Conservation (phyloP, 2,113 vertebrate genomes). For the Datnioides undecimradiatus region DNA sequence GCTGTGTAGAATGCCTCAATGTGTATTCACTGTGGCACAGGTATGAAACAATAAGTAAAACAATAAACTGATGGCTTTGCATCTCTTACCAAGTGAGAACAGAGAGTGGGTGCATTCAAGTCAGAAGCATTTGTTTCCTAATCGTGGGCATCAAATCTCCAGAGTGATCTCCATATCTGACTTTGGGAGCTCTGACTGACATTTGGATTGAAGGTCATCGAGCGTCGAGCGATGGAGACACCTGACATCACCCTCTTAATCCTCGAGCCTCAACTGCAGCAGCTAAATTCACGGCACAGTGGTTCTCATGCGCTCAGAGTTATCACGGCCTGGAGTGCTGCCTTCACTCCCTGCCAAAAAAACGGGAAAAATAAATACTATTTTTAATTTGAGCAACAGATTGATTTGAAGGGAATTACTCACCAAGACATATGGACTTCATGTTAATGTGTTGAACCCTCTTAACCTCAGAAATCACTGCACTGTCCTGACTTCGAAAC, state of each 20-base stretch:
- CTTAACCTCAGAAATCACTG: neutral
- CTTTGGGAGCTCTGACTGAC: neutral
- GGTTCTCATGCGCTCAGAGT: neutral
- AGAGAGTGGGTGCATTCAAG: no score
- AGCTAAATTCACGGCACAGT: neutral
- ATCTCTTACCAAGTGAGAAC: no score
- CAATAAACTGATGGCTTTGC: no score
- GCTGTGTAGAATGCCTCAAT: neutral
- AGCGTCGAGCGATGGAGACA: neutral
- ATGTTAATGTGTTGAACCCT: constrained; percentile 12
- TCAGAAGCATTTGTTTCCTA: neutral
- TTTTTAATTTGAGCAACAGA: neutral
- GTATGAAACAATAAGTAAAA: no score
- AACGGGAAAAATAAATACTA: neutral
- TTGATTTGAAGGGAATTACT: constrained; percentile 27
- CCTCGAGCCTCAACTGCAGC: neutral
- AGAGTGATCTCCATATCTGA: neutral
- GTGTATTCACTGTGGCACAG: neutral
- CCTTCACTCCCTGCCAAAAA: neutral
- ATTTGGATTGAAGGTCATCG: neutral
- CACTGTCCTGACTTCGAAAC: neutral
- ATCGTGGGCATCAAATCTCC: neutral
- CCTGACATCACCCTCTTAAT: neutral
- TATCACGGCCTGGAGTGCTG: neutral
- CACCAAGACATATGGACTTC: constrained; percentile 18